These are phyloP conservation scores for Rotaria macrura DNA, from an alignment of 2,888 invertebrate species.

Conservation along the genomic window DNA sequence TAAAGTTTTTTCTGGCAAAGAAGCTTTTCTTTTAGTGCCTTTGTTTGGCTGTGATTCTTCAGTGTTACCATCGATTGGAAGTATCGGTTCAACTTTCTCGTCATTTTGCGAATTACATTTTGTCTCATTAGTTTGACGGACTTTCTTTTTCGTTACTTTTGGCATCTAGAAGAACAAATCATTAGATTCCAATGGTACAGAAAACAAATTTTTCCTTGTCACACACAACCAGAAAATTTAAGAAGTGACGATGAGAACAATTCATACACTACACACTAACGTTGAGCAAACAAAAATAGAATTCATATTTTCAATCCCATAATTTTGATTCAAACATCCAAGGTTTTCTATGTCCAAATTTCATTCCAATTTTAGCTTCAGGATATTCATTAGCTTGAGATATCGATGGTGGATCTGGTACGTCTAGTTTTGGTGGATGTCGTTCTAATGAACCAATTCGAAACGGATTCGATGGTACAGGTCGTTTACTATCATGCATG, in stretches of 20 bases:
- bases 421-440: background rate
- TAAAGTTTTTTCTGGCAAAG: background rate
- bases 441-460: background rate
- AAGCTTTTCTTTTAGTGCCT: background rate
- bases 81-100: background rate
- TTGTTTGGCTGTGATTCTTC: background rate
- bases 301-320: background rate
- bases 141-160: background rate
- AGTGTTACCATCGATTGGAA: background rate
- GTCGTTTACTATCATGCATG: background rate
- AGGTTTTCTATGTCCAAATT: background rate
- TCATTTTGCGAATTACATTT: no score
- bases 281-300: no score
- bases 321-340: background rate
- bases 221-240: no score
- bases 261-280: no score
- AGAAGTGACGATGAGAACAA: no score
- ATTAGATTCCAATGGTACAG: no score
- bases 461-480: background rate
- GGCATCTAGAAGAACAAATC: background rate
- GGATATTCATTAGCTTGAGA: background rate
- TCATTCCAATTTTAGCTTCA: background rate
- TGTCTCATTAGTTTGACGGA: background rate
- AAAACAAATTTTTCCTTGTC: no score
- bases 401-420: background rate